Base-by-base conservation (phyloP, 2,113 vertebrate species). In the Macquaria ambigua region DNA sequence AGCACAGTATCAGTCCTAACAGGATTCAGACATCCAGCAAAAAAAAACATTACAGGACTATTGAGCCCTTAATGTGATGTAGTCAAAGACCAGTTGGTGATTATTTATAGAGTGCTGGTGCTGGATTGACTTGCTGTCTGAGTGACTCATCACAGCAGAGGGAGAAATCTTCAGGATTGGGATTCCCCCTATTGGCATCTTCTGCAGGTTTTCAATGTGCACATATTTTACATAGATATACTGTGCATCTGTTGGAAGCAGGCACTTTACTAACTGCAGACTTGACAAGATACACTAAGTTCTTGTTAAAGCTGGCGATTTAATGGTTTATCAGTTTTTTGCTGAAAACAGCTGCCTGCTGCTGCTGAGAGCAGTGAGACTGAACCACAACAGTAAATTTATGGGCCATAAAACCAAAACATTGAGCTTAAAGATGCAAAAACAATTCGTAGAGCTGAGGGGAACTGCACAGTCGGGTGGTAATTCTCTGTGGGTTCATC, bases 41-140 rank as follows among this genome's bases (percentile, higher is more conserved):
- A 62, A 10, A 10, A 46, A 64, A 43, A 25, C 6, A 31, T 43
- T 18, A 34, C 34, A 43, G 3, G 16, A 68, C 55, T 25, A 55
- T 55, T 74, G 9, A 79, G 64, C 34, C 7, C 14, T 39, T 69
- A 23, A 76, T 52, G 43, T 18, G 23, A 53, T n/a, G 62, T 58
- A 55, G 52, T 66, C 10, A 64, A 37, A 66, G 43, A 70, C 12
- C 3, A 18, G 50, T 21, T 52, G 39, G 25, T 28, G 23, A 66
- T 34, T 82, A 53, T 76, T 71, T 72, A 68, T 68, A 69, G 76
- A 79, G 31, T n/a, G 21, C 46, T 12, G 15, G 20, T n/a, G 12
- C 73, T 77, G 86, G 61, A 83, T 52, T 64, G 48, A 74, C 31
- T n/a, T 67, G 52, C 25, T 58, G 39, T 20, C 20, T 82, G 59